Evolutionary conservation across 2,797 vertebrate species (phyloP).

Genomic region (Leontocebus nigricollis): DNA sequence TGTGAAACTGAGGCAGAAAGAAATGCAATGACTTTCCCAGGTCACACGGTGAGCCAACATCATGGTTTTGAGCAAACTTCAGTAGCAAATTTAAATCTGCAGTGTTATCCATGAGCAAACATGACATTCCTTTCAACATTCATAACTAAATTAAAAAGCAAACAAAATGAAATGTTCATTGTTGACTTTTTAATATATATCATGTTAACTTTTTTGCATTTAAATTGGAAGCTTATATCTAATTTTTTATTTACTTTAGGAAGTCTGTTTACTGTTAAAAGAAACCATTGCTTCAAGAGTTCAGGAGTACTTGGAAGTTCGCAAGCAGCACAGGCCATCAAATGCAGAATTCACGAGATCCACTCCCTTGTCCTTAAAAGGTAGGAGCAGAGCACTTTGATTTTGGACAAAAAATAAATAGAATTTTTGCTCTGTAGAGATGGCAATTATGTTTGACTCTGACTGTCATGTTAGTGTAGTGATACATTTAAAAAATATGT

Average conservation of each 20-base stretch:
- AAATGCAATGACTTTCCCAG: conserved; percentile 22
- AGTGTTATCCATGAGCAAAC: neutral
- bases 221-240: conserved; percentile 48
- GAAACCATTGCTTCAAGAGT: conserved; percentile 92
- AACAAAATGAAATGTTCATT: conserved; percentile 6
- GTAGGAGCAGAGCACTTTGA: conserved; percentile 83
- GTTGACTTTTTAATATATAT: conserved; percentile 20
- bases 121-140: conserved; percentile 2
- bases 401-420: conserved; percentile 59
- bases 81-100: neutral
- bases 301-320: conserved; percentile 86
- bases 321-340: conserved; percentile 83
- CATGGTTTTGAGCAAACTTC: neutral
- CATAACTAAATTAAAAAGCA: neutral
- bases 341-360: conserved; percentile 86
- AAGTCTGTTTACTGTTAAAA: conserved; percentile 89
- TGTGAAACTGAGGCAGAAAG: conserved; percentile 30
- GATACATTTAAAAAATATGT: conserved; percentile 68
- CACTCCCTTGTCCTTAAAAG: conserved; percentile 88
- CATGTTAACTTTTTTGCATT: conserved; percentile 62
- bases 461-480: conserved; percentile 55
- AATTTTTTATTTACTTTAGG: conserved; percentile 85
- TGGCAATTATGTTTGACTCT: conserved; percentile 61
- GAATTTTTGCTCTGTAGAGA: conserved; percentile 63
- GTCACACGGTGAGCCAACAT: neutral